phyloP scores from a whole-genome alignment of 2,113 vertebrate species.

The Pluvialis apricaria region DNA sequence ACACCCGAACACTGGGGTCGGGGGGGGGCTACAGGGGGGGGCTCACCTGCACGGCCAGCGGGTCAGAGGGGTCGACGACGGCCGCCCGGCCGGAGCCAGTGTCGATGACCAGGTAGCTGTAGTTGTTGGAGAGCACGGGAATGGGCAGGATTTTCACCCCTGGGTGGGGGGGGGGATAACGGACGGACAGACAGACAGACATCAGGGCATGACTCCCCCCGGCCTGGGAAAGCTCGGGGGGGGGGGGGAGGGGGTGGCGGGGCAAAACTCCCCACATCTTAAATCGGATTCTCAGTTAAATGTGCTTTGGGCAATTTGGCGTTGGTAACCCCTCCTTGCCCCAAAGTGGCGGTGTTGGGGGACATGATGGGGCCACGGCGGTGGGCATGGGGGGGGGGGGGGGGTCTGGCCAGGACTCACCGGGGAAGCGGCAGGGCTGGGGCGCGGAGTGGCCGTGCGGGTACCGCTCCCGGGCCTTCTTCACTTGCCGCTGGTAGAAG shows the following conservation, averaged over 20 bases:
- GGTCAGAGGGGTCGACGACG: slow-evolving; percentile 91
- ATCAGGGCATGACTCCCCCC: neutral
- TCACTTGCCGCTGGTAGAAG: slow-evolving; percentile 92
- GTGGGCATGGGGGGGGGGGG: neutral
- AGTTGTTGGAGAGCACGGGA: slow-evolving; percentile 92
- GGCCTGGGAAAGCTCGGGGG: accelerated
- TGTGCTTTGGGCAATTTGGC: accelerated
- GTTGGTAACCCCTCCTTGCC: neutral
- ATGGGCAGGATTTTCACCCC: slow-evolving; percentile 95
- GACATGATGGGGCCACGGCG: accelerated
- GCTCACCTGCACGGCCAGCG: slow-evolving; percentile 87
- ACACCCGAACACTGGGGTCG: accelerated
- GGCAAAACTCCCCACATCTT: neutral
- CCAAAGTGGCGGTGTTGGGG: neutral
- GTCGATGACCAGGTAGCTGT: slow-evolving; percentile 95
- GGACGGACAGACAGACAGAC: neutral
- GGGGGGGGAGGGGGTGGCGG: too few relatives aligned
- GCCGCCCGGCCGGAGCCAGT: slow-evolving; percentile 81
- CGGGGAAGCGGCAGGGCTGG: slow-evolving; percentile 78
- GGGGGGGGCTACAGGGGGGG: too few relatives aligned
- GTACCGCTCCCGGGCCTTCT: slow-evolving; percentile 86
- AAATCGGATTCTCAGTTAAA: neutral
- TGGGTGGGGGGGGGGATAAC: slow-evolving; percentile 6
- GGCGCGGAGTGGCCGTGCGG: slow-evolving; percentile 87
- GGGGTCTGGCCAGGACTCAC: slow-evolving; percentile 65